A percentile compares a stretch with the other conserved stretches of the same genome.
phyloP scores from a whole-genome alignment of 2,113 vertebrate genomes.

The Arvicanthis niloticus region DNA sequence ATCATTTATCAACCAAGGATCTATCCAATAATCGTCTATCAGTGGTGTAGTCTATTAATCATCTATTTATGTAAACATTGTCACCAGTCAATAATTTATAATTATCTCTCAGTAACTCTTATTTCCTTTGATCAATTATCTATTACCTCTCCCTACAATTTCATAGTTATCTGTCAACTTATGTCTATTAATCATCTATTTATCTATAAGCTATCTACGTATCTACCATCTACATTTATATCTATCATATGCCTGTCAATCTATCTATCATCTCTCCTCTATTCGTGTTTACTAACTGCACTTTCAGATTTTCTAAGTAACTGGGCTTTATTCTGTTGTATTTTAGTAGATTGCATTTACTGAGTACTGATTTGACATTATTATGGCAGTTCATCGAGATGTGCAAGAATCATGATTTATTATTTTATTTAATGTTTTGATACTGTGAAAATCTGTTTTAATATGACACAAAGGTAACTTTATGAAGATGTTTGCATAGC shows the following conservation, averaged over 20 bases:
- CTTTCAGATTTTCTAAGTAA: constrained; percentile 27
- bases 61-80: not conserved
- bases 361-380: constrained; percentile 19
- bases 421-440: constrained; percentile 51
- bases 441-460: constrained; percentile 25
- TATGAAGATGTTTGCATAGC: not conserved
- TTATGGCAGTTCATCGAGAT: not conserved
- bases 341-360: not conserved
- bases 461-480: not conserved
- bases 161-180: not conserved
- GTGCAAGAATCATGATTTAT: constrained; percentile 21
- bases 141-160: not conserved
- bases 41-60: not conserved
- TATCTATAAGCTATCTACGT: not conserved
- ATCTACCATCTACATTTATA: not conserved
- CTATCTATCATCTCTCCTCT: not conserved
- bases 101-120: not conserved
- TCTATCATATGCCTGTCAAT: not conserved
- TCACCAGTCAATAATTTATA: not conserved
- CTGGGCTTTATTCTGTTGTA: not conserved
- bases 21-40: not conserved
- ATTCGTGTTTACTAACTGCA: not conserved
- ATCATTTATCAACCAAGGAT: not conserved
- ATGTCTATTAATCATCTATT: not conserved
- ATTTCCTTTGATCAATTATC: not conserved